Evolutionary conservation across 2,113 vertebrate genomes (phyloP), one percentile per base, ranked within the genome.

Genomic region (Lanius ludovicianus): DNA sequence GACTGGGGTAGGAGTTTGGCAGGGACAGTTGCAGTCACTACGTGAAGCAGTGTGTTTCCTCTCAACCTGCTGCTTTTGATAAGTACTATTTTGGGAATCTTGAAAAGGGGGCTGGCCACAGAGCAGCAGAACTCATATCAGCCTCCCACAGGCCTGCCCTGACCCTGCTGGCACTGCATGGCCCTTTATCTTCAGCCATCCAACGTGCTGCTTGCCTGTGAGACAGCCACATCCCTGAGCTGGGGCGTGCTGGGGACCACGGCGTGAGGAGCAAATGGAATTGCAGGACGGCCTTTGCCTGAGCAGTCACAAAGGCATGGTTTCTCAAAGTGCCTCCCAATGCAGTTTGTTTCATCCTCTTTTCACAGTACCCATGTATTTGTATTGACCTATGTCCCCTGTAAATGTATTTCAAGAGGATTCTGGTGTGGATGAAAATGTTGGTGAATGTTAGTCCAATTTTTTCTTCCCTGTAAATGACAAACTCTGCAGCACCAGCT

Each of bases 61-160:
- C 37, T 41, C n/a, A 69, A 73, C 69, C 83, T 86, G 79, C 82
- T 64, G 31, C 27, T 87, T 47, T 44, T 73, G 79, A 22, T 65
- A 95, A 87, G 64, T 33, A 83, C 63, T 95, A 85, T 90, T 95
- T 86, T 62, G 79, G 75, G 92, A 85, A 69, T 30, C 35, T 46
- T 84, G 71, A 50, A 53, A 92, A 62, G 55, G 10, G 0, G 39
- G 55, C 33, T 93, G 85, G 82, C 63, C 67, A 33, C 57, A 8
- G n/a, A 77, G 79, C 75, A 93, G 44, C 88, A 90, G 67, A 70
- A 30, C 39, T 77, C 53, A 9, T 80, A 68, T 39, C 11, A 0
- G 52, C 57, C 76, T 87, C 74, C 69, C 24, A 8, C 52, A 44
- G 27, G 82, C 70, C 79, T 74, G 68, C 59, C 70, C 44, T 42